These are phyloP conservation scores for Drosophila sulfurigaster DNA, from an alignment of 1,140 invertebrate species.

Conservation along the genomic window DNA sequence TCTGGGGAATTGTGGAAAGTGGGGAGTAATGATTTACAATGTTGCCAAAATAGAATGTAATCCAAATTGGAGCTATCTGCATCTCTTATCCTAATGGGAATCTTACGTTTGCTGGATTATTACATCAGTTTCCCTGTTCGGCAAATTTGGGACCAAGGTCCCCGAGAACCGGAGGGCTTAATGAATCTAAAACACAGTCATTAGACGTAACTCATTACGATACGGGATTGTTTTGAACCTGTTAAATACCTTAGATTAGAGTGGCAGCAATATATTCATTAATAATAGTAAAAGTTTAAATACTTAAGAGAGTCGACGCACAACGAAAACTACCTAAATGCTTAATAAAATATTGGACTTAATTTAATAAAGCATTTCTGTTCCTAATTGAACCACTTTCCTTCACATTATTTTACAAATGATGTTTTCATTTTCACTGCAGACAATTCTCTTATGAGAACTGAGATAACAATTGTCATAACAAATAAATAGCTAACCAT, in stretches of 20 bases:
- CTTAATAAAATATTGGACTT: too few species aligned
- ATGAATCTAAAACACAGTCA: slow-evolving; percentile 6
- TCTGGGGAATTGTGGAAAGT: slow-evolving; percentile 30
- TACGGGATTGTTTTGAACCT: neutral
- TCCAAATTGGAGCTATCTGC: slow-evolving; percentile 66
- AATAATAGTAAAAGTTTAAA: too few species aligned
- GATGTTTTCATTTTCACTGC: neutral
- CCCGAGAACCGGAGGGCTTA: neutral
- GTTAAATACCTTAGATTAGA: neutral
- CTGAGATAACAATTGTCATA: slow-evolving; percentile 5
- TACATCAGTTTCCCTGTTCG: slow-evolving; percentile 14
- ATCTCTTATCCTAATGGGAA: slow-evolving; percentile 60
- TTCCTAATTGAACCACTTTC: neutral
- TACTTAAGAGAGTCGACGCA: too few species aligned
- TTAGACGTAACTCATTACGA: neutral
- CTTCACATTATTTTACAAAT: neutral
- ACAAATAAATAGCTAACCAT: neutral
- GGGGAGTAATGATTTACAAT: slow-evolving; percentile 76
- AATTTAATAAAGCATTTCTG: neutral
- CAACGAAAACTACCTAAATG: too few species aligned
- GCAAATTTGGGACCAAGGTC: slow-evolving; percentile 1
- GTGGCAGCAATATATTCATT: too few species aligned
- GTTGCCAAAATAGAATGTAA: slow-evolving; percentile 73
- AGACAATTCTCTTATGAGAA: neutral
- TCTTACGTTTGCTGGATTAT: slow-evolving; percentile 35